Evolutionary conservation across 2,797 vertebrate species (phyloP).

Genomic region (Lepilemur septentrionalis): DNA sequence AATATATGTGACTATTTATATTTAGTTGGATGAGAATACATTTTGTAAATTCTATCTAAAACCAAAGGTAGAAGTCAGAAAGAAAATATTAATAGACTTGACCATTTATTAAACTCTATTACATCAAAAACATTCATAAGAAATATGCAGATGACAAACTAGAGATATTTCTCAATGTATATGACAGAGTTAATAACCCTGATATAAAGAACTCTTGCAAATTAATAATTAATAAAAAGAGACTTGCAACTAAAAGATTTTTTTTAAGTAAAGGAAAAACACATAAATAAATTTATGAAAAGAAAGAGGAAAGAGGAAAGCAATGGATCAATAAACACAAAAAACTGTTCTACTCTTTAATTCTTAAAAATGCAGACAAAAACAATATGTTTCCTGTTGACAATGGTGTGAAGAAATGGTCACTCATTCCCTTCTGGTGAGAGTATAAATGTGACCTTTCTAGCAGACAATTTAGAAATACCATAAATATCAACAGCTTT

Average conservation of each 20-base stretch:
- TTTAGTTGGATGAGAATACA: not conserved
- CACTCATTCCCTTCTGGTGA: not conserved
- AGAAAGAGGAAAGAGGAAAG: not conserved
- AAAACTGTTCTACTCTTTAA: conserved; percentile 6
- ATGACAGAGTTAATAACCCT: not conserved
- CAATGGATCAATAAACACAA: not conserved
- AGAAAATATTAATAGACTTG: not conserved
- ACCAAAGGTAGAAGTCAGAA: not conserved
- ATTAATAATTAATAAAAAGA: conserved; percentile 22
- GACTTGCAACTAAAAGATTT: not conserved
- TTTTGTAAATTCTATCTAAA: conserved; percentile 55
- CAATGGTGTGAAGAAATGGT: not conserved
- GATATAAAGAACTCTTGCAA: not conserved
- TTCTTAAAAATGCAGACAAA: not conserved
- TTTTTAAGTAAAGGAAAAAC: conserved; percentile 1
- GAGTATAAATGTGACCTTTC: not conserved
- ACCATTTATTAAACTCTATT: conserved; percentile 5
- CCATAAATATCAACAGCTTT: not conserved
- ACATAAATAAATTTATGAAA: not conserved
- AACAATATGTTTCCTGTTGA: conserved; percentile 5
- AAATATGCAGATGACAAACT: not conserved
- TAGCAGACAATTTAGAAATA: not conserved
- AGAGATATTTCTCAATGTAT: not conserved
- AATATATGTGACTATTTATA: conserved; percentile 57
- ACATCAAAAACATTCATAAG: not conserved